phyloP scores from a whole-genome alignment of 2,113 vertebrate genomes.

The Hippoglossus stenolepis region DNA sequence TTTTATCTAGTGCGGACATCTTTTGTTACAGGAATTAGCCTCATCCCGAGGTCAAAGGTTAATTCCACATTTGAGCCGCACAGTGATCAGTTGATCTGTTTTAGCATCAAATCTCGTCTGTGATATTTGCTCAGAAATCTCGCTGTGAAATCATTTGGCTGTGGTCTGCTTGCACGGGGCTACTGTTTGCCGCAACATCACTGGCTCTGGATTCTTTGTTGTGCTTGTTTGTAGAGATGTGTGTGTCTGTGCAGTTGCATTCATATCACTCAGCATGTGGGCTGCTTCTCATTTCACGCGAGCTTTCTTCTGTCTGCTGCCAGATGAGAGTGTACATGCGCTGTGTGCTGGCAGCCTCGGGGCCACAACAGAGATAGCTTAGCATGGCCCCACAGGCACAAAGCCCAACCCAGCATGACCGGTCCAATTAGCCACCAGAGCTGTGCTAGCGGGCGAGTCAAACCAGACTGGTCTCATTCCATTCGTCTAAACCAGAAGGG shows the following conservation, averaged over 20 bases:
- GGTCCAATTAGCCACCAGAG: slow-evolving; percentile 59
- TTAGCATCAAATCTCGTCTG: neutral
- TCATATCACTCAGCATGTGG: slow-evolving; percentile 25
- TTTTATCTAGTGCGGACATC: neutral
- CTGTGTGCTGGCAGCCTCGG: slow-evolving; percentile 24
- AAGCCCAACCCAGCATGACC: slow-evolving; percentile 30
- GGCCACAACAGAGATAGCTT: slow-evolving; percentile 17
- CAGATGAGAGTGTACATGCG: slow-evolving; percentile 26
- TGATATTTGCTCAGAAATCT: neutral
- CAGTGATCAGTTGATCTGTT: neutral
- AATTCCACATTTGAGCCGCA: neutral
- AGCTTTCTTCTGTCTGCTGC: slow-evolving; percentile 24
- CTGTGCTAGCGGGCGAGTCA: neutral
- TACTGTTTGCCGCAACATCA: neutral
- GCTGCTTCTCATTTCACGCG: slow-evolving; percentile 18
- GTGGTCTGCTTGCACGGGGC: neutral
- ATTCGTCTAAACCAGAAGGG: neutral
- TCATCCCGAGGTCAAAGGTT: neutral
- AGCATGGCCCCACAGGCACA: slow-evolving; percentile 40
- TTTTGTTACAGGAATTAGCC: neutral
- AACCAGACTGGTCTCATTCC: neutral
- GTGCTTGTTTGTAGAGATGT: slow-evolving; percentile 9
- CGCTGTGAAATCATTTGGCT: neutral
- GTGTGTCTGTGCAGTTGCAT: neutral
- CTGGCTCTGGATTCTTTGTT: slow-evolving; percentile 1